phyloP scores from a whole-genome alignment of 2,797 vertebrate genomes.

The Ibycter americanus region DNA sequence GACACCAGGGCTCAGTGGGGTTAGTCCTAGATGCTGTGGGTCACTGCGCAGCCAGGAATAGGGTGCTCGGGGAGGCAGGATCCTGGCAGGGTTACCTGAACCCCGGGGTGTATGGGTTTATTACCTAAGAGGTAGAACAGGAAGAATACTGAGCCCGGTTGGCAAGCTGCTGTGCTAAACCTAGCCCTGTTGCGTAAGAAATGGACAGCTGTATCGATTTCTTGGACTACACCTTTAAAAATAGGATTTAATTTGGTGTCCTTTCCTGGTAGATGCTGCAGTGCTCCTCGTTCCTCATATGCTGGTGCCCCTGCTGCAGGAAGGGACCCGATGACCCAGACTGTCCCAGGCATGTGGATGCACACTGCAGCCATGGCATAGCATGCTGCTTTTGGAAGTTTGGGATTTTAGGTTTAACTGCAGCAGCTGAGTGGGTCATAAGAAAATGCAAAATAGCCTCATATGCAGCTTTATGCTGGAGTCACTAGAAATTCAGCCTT shows the following conservation, averaged over 20 bases:
- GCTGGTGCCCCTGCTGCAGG: not conserved
- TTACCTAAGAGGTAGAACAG: not conserved
- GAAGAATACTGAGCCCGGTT: not conserved
- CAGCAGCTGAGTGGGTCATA: not conserved
- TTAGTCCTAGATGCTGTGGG: not conserved
- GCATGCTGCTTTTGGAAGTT: not conserved
- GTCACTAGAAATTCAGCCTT: not conserved
- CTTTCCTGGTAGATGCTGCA: not conserved
- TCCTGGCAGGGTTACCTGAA: rapidly evolving
- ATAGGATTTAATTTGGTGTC: not conserved
- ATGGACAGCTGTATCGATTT: not conserved
- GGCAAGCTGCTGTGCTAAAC: not conserved
- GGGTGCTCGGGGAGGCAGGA: not conserved
- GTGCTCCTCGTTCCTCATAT: not conserved
- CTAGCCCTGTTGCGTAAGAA: not conserved
- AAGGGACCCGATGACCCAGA: not conserved
- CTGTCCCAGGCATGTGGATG: rapidly evolving
- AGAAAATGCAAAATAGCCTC: not conserved
- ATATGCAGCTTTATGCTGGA: not conserved
- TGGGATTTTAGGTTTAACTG: not conserved
- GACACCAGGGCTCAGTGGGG: not conserved
- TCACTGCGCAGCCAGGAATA: not conserved
- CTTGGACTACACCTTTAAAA: not conserved
- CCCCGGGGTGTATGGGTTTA: not conserved
- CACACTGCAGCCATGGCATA: not conserved